Base-by-base conservation (phyloP, 2,888 invertebrate species). In the Ptilodon capucinus region DNA sequence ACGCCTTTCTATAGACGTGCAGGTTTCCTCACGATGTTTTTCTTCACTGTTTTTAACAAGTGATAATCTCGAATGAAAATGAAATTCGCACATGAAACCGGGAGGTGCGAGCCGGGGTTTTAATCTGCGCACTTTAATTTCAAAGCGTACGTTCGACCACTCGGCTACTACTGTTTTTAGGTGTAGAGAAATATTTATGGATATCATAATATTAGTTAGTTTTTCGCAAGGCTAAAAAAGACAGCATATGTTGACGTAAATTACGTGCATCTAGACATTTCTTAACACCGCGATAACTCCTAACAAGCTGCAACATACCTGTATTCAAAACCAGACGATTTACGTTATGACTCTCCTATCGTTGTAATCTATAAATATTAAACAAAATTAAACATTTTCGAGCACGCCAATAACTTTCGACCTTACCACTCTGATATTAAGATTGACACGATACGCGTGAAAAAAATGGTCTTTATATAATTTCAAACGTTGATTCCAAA, bases 341-440 rank as follows among this genome's bases (percentile, higher is more conserved):
- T 74, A 70, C 70, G 56, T 71, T 74, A 76, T 76, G 66, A 64
- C 69, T 61, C 54, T 60, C 62, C 64, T 73, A 74, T 76, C 74
- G 61, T 53, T 53, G 48, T 60, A 64, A 76, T 76, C 76, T 73
- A 69, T 72, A 71, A 73, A 64, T 65, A 62, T 64, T 56, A 44
- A 56, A 56, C 60, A 60, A 67, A 51, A 62, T 60, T 60, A 67
- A 59, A 49, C 54, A 43, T 50, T 56, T 49, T 17, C 16, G 21
- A 51, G 54, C 49, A 50, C 55, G 41, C 47, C 60, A 57, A 62
- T 62, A 64, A 56, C 54, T 62, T 60, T 63, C 51, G 45, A 65
- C 65, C 65, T 67, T 69, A 69, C 61, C 52, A 47, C 60, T 54
- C 51, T 56, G 52, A 54, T 63, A 60, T 65, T 68, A 69, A 69